A percentile compares a stretch with the other conserved stretches of the same genome.
Evolutionary conservation across 2,888 invertebrate genomes (phyloP).

Genomic region (Acanthopleura granulata): DNA sequence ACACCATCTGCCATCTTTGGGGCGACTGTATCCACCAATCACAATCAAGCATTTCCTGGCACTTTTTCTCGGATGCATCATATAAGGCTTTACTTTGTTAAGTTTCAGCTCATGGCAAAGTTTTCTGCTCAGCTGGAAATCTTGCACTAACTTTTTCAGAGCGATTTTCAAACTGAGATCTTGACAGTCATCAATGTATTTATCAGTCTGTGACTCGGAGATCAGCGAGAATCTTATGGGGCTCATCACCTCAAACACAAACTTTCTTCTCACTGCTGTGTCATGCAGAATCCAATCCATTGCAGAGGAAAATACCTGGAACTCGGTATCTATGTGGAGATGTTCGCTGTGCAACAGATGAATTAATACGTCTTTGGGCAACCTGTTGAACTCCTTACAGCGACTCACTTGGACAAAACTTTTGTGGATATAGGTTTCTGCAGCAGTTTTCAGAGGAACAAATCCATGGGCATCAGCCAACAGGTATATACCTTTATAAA

Average conservation of each 20-base stretch:
- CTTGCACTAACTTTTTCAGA: slow-evolving; percentile 73
- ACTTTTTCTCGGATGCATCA: slow-evolving; percentile 80
- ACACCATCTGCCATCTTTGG: slow-evolving; percentile 84
- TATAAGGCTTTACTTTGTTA: slow-evolving; percentile 30
- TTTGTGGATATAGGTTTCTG: slow-evolving; percentile 85
- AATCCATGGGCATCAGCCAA: slow-evolving; percentile 93
- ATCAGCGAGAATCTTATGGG: slow-evolving; percentile 87
- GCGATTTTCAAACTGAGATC: slow-evolving; percentile 85
- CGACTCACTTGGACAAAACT: slow-evolving; percentile 85
- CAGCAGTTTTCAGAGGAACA: slow-evolving; percentile 81
- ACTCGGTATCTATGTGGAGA: slow-evolving; percentile 88
- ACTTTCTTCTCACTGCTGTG: slow-evolving; percentile 81
- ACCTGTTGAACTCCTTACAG: slow-evolving; percentile 88
- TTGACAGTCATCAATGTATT: slow-evolving; percentile 81
- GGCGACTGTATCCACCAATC: slow-evolving; percentile 89
- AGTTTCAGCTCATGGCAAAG: slow-evolving; percentile 31
- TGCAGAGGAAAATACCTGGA: slow-evolving; percentile 85
- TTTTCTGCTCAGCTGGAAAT: slow-evolving; percentile 42
- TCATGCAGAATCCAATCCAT: slow-evolving; percentile 90
- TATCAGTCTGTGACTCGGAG: slow-evolving; percentile 83
- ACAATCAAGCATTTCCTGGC: slow-evolving; percentile 90
- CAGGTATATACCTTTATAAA: slow-evolving; percentile 69
- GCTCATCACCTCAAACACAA: slow-evolving; percentile 87
- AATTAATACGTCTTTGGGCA: slow-evolving; percentile 83
- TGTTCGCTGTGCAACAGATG: slow-evolving; percentile 87